These are phyloP conservation scores for Drosophila serrata DNA, from an alignment of 1,140 invertebrate species.

Conservation along the genomic window DNA sequence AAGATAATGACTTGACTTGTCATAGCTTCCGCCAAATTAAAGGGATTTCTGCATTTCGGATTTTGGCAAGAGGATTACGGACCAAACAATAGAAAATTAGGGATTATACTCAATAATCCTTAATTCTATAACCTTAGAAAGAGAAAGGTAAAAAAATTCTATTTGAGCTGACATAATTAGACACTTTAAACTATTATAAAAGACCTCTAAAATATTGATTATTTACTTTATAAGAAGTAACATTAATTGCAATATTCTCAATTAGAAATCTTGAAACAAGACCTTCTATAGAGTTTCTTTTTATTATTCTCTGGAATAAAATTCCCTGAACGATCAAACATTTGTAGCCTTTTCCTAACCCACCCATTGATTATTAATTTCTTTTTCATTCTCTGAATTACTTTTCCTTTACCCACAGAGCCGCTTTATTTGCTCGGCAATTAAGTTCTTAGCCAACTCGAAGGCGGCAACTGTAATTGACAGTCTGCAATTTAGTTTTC, in stretches of 20 bases:
- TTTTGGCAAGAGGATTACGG: slow-evolving; percentile 19
- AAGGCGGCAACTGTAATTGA: slow-evolving; percentile 77
- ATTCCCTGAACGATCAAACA: not conserved
- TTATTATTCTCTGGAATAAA: not conserved
- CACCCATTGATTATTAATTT: slow-evolving; percentile 68
- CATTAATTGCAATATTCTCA: not conserved
- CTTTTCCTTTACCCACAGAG: slow-evolving; percentile 7
- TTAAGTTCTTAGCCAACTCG: slow-evolving; percentile 51
- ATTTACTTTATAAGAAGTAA: not conserved
- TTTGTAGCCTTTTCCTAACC: not conserved
- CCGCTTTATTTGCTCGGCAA: slow-evolving; percentile 46
- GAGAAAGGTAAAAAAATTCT: not conserved
- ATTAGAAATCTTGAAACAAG: too few relatives aligned
- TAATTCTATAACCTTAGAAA: not conserved
- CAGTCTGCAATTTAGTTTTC: slow-evolving; percentile 64
- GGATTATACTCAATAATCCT: slow-evolving; percentile 1
- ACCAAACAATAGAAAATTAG: not conserved
- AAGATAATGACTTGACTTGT: slow-evolving; percentile 82
- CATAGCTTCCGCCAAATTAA: slow-evolving; percentile 77
- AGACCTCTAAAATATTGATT: not conserved
- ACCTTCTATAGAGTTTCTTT: too few relatives aligned
- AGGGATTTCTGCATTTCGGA: slow-evolving; percentile 66
- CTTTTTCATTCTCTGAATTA: slow-evolving; percentile 15
- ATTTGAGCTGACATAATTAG: not conserved
- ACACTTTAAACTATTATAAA: not conserved